Evolutionary conservation across 2,113 vertebrate genomes (phyloP).

Genomic region (Lagenorhynchus albirostris): DNA sequence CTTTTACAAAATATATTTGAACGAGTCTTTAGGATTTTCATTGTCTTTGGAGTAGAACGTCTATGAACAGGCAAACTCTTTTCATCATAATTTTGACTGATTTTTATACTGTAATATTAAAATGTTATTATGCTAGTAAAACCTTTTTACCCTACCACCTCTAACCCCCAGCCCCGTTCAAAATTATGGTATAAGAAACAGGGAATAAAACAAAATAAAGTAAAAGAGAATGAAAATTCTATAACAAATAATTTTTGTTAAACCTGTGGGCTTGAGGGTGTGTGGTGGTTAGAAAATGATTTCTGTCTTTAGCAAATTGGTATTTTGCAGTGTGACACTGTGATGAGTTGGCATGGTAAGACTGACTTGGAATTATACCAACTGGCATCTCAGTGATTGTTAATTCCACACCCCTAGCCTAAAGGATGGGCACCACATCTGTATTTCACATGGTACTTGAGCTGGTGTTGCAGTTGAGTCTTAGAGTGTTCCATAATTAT

Average conservation of each 20-base stretch:
- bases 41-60: neutral
- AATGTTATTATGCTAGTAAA: neutral
- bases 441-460: neutral
- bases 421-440: neutral
- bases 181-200: neutral
- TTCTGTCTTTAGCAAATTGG: neutral
- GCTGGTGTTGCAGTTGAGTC: constrained; percentile 41
- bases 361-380: neutral
- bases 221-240: neutral
- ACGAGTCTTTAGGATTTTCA: neutral
- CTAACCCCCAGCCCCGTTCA: neutral
- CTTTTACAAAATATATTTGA: neutral
- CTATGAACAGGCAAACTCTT: neutral
- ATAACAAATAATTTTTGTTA: neutral
- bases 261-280: neutral
- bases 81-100: neutral
- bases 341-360: neutral
- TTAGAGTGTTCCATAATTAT: constrained; percentile 58
- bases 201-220: neutral
- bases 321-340: neutral
- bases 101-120: neutral
- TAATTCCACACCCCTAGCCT: neutral
- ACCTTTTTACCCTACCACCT: neutral
- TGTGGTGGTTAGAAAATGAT: neutral
- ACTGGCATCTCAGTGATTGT: neutral